Percentiles rank a stretch among this genome's conserved stretches.
phyloP scores from a whole-genome alignment of 2,113 vertebrate genomes.

The Telmatochromis sp. region DNA sequence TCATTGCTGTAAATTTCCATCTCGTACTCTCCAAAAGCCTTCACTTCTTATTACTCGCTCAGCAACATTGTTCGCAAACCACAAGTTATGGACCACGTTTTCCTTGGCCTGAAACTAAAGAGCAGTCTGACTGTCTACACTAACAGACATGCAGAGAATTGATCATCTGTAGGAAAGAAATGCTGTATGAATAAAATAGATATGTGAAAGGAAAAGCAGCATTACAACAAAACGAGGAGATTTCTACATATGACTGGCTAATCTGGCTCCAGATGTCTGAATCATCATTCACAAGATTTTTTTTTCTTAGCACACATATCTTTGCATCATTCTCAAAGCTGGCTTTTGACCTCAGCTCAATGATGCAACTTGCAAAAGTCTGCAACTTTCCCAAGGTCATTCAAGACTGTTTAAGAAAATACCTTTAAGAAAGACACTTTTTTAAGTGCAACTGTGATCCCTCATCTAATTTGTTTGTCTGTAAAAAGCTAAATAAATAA shows the following conservation, averaged over 20 bases:
- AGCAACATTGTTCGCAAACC: neutral
- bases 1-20: neutral
- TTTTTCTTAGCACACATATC: neutral
- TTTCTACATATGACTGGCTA: neutral
- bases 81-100: neutral
- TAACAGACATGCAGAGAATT: neutral
- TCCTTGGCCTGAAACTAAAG: neutral
- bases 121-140: neutral
- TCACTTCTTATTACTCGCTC: neutral
- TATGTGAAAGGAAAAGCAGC: neutral
- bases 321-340: neutral
- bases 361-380: neutral
- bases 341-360: neutral
- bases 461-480: neutral
- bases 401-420: neutral
- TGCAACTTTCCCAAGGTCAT: neutral
- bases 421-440: neutral
- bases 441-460: neutral
- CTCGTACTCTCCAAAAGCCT: neutral
- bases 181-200: neutral
- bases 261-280: neutral
- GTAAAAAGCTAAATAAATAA: neutral
- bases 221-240: neutral
- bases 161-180: neutral
- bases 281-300: neutral